Conservation (phyloP, 2,113 vertebrate genomes). For the Grantiella picta region DNA sequence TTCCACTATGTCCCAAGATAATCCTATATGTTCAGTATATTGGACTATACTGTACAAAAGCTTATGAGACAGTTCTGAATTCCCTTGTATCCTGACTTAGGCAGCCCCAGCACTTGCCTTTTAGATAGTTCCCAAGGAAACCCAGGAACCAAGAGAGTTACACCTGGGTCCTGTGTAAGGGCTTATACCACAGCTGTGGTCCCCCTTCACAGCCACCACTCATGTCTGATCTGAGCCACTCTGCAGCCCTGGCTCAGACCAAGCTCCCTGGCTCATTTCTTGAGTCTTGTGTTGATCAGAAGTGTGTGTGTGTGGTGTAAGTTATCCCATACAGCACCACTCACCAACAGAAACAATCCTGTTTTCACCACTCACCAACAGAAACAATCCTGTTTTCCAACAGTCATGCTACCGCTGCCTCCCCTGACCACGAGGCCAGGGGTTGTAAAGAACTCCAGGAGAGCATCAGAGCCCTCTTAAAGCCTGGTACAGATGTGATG, state of each 20-base stretch:
- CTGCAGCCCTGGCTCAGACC: not conserved
- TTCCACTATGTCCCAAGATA: not conserved
- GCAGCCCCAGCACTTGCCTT: not conserved
- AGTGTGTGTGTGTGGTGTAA: accelerated
- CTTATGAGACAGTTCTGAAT: not conserved
- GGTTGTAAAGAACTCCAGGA: not conserved
- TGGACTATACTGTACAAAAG: not conserved
- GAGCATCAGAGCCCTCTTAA: accelerated
- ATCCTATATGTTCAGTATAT: not conserved
- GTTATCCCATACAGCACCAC: too few relatives aligned
- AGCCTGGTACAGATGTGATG: accelerated
- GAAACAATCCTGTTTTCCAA: not conserved
- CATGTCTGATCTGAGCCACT: not conserved
- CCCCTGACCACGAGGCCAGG: not conserved
- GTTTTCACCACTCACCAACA: not conserved
- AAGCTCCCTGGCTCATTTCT: not conserved
- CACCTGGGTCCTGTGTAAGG: not conserved
- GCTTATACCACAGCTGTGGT: not conserved
- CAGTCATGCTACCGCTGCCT: accelerated
- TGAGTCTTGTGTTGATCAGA: not conserved
- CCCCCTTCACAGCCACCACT: not conserved
- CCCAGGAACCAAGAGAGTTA: not conserved
- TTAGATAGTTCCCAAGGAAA: not conserved
- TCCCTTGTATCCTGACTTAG: not conserved
- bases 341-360: not conserved